phyloP scores from a whole-genome alignment of 2,797 vertebrate genomes.

The Danio albolineatus region DNA sequence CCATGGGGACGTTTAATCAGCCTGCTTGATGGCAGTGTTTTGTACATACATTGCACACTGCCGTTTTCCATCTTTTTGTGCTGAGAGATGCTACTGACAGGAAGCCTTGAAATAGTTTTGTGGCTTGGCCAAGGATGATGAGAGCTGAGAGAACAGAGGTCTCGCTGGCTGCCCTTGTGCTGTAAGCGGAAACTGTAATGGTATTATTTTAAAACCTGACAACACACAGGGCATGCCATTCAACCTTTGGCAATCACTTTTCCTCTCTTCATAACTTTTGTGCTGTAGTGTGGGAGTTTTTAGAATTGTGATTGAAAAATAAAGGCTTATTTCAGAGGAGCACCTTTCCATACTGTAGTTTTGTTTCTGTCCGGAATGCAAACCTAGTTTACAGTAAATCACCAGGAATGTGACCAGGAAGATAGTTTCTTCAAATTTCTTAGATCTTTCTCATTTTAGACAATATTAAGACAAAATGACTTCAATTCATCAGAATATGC shows the following conservation, averaged over 20 bases:
- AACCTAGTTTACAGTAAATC: background rate
- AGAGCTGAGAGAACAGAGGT: slow-evolving; percentile 14
- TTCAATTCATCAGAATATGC: too few relatives aligned
- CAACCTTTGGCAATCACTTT: slow-evolving; percentile 8
- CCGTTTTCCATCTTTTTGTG: slow-evolving; percentile 1
- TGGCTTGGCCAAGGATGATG: slow-evolving; percentile 10
- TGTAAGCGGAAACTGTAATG: slow-evolving; percentile 6
- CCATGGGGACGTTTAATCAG: background rate
- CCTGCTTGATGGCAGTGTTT: slow-evolving; percentile 6
- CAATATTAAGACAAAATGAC: too few relatives aligned
- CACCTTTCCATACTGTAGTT: background rate
- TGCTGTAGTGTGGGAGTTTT: background rate
- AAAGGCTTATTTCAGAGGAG: background rate
- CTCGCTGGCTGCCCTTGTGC: background rate
- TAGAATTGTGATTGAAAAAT: background rate
- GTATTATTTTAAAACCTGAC: slow-evolving; percentile 9
- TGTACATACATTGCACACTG: background rate
- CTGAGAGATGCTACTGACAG: background rate
- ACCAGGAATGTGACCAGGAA: background rate
- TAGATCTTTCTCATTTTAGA: background rate
- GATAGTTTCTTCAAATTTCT: background rate
- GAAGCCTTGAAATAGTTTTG: slow-evolving; percentile 6
- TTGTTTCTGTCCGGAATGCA: background rate
- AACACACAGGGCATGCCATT: background rate
- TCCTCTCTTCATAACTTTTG: background rate